Evolutionary conservation across 2,888 invertebrate genomes (phyloP).

Genomic region (Phlogophora meticulosa): DNA sequence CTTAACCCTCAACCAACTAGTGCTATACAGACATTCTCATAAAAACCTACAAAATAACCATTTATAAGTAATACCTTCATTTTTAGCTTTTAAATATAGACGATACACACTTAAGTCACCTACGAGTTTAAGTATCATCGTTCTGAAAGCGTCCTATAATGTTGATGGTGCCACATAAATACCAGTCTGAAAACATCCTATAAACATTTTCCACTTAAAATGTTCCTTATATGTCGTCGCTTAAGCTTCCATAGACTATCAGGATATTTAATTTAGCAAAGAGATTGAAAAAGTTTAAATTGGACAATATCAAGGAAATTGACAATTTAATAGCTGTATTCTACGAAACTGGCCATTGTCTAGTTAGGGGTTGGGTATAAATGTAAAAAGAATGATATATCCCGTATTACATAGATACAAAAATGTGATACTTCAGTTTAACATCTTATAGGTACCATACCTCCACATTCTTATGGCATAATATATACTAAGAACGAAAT

Average conservation of each 20-base stretch:
- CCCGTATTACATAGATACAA: background rate
- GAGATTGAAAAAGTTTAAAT: constrained; percentile 58
- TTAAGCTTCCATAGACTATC: constrained; percentile 19
- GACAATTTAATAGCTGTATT: constrained; percentile 37
- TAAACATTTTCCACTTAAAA: constrained; percentile 40
- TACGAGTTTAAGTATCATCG: background rate
- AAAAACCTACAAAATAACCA: too few species aligned
- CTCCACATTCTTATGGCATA: background rate
- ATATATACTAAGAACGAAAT: background rate
- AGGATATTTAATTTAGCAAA: constrained; percentile 45
- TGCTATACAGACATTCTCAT: too few species aligned
- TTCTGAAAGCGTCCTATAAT: background rate
- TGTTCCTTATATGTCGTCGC: constrained; percentile 9
- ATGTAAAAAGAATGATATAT: constrained; percentile 3
- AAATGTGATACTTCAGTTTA: constrained; percentile 2
- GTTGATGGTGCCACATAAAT: constrained; percentile 23
- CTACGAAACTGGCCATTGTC: constrained; percentile 2
- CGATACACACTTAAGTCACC: background rate
- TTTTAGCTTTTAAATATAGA: background rate
- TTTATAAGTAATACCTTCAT: too few species aligned
- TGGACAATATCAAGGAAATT: constrained; percentile 53
- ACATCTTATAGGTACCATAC: too few species aligned
- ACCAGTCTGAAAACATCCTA: constrained; percentile 19
- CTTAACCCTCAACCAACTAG: too few species aligned
- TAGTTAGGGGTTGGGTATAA: background rate